Evolutionary conservation across 1,140 invertebrate species (phyloP), one percentile per base, ranked within the genome.

Genomic region (Zaprionus taronus): DNA sequence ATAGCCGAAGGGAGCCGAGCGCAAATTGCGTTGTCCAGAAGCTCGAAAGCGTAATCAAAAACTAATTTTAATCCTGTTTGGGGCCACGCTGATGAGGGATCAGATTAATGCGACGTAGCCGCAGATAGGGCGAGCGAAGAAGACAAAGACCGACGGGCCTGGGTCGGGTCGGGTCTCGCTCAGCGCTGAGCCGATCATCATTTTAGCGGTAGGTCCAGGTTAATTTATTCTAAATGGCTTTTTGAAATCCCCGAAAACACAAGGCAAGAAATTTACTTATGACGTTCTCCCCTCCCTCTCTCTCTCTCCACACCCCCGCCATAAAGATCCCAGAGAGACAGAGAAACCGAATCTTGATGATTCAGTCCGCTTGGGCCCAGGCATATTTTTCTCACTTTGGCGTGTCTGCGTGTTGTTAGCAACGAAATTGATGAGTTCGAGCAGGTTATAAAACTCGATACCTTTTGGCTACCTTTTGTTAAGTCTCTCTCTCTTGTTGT

Each of bases 1-100:
- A 31, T 20, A 36, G 31, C 36, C 47, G n/a, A 36, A 64, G 38
- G 53, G 41, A 55, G 60, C n/a, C 28, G 14, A 89, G 79, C 85
- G 71, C 87, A 91, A 90, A 92, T 92, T 92, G 91, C 91, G 91
- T 92, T 92, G 91, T 92, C 91, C 91, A 92, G 91, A 92, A 92
- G 91, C 91, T 92, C 91, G 91, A 92, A 92, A 91, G 91, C 91
- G 91, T 92, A 92, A 92, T 92, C 91, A 92, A 92, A 92, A 92
- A 92, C 91, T 92, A 92, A 92, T 92, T 92, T 92, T 92, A 92
- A 92, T 92, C 91, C 91, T 89, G 86, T 91, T 91, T 86, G 83
- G 78, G 84, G 67, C 73, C 77, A 81, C 64, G 79, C 72, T 83
- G 81, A 83, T 83, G 81, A 83, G 81, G 80, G 81, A 81, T 83